phyloP scores from a whole-genome alignment of 2,888 invertebrate species.

The Crioceris asparagi region DNA sequence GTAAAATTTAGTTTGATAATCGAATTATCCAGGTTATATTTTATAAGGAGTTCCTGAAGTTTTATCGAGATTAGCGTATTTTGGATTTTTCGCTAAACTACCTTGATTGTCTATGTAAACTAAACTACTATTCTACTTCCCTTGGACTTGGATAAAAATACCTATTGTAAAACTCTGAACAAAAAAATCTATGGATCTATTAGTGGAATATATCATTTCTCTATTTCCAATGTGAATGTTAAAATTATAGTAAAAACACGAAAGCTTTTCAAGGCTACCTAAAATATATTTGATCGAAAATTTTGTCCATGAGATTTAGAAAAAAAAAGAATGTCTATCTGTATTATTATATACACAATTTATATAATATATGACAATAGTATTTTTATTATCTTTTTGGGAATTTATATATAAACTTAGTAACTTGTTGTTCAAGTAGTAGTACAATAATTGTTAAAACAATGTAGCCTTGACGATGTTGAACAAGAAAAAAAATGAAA shows the following conservation, averaged over 20 bases:
- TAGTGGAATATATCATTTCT: too few species aligned
- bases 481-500: slow-evolving; percentile 13
- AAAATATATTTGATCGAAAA: slow-evolving; percentile 12
- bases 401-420: slow-evolving; percentile 30
- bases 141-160: not conserved
- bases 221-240: too few species aligned
- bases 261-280: not conserved
- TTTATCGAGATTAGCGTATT: too few species aligned
- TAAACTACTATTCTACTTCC: not conserved
- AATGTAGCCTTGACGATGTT: slow-evolving; percentile 26
- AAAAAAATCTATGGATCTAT: too few species aligned
- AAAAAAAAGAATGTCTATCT: slow-evolving; percentile 15
- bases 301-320: slow-evolving; percentile 26
- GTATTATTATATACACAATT: slow-evolving; percentile 23
- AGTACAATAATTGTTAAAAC: slow-evolving; percentile 33
- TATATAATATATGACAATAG: slow-evolving; percentile 36
- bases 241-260: too few species aligned
- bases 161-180: too few species aligned
- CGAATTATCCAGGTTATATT: too few species aligned
- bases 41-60: too few species aligned
- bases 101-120: too few species aligned
- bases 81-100: too few species aligned
- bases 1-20: too few species aligned
- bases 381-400: slow-evolving; percentile 35
- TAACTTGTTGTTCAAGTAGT: slow-evolving; percentile 32